Evolutionary conservation across 2,797 vertebrate species (phyloP), one percentile per base, ranked within the genome.

Genomic region (Orestias chungarensis): DNA sequence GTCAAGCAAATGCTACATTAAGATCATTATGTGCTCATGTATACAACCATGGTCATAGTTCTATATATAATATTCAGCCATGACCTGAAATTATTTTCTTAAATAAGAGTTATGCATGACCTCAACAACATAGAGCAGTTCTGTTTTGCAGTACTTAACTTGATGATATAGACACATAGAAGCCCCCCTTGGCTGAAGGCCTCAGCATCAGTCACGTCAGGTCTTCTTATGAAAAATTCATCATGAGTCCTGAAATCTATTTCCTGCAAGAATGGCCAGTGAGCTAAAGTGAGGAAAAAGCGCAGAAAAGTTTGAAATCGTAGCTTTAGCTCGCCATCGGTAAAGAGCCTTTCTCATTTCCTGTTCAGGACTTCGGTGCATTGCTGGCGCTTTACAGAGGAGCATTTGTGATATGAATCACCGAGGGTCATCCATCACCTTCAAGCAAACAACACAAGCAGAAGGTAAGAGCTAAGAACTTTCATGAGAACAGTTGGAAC

Each of bases 121-220:
- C 35, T 59, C n/a, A n/a, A 4, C 33, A 38, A 61, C 23, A 40
- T 1, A 2, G 20, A 93, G 95, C 95, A 94, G 94, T 93, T 88
- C 92, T 90, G 94, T 94, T 93, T 92, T 87, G 94, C 93, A 95
- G 94, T 94, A 93, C n/a, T n/a, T n/a, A n/a, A n/a, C n/a, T n/a
- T n/a, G n/a, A n/a, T n/a, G n/a, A n/a, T 12, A 11, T 4, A 75
- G 25, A 49, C 47, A 29, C 69, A 25, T 38, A 2, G 20, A 70
- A 43, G 46, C 5, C 4, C 68, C 11, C 57, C 31, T n/a, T n/a
- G 66, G 59, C 20, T 35, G 73, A 57, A 35, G 29, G 54, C 71
- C 35, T 64, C 73, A 2, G 66, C 5, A 4, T 68, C 23, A 31
- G 31, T 68, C 25, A 69, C 62, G 64, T 44, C 66, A 76, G 46